These are phyloP conservation scores for Diadema setosum DNA, from an alignment of 35 echinoderm and acorn worm genomes.

Conservation along the genomic window DNA sequence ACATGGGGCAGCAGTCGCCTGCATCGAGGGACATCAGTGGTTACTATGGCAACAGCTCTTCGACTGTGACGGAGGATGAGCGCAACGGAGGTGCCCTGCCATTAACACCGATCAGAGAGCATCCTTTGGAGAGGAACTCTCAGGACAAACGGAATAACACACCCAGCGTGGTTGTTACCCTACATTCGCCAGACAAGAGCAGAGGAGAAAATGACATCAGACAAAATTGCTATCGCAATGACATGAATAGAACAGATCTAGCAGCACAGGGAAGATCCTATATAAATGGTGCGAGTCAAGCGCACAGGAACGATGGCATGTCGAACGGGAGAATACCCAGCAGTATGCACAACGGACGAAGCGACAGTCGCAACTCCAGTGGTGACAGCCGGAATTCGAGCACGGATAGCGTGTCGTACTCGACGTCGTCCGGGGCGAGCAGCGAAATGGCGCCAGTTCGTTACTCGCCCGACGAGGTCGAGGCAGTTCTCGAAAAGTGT, in stretches of 20 bases:
- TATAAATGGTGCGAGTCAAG: neutral
- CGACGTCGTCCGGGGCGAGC: neutral
- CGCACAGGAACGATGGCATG: neutral
- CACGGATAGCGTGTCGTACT: neutral
- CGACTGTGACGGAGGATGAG: neutral
- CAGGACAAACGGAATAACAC: neutral
- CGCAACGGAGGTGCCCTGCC: neutral
- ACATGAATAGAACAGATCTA: neutral
- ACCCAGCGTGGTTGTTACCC: neutral
- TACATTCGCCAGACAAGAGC: neutral
- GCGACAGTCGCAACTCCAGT: neutral
- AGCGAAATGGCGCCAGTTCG: constrained; percentile 8
- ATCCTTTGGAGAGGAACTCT: neutral
- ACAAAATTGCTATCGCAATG: neutral
- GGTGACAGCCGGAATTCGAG: neutral
- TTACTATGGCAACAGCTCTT: neutral
- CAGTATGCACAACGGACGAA: neutral
- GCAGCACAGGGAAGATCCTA: neutral
- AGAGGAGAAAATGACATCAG: neutral
- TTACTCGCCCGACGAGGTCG: constrained; percentile 26
- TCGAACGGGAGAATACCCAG: neutral
- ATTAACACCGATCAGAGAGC: constrained; percentile 27
- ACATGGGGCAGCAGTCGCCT: neutral
- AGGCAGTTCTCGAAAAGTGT: constrained; percentile 1
- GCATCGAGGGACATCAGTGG: neutral